A percentile compares a stretch with the other conserved stretches of the same genome.
These are phyloP conservation scores for Tinea trinotella DNA, from an alignment of 2,888 invertebrate species.

Conservation along the genomic window DNA sequence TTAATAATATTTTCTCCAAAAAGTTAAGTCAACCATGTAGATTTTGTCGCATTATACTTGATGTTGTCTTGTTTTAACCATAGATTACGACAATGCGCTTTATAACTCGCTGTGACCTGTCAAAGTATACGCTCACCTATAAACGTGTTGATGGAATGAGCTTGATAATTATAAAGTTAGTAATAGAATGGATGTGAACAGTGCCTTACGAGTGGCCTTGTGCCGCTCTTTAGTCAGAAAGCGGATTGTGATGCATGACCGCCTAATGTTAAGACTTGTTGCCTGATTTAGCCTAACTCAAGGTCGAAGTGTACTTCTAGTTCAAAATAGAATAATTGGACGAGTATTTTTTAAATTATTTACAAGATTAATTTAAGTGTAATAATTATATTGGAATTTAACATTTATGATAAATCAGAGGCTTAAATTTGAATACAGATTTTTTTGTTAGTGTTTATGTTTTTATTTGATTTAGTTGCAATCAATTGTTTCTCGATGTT, in stretches of 20 bases:
- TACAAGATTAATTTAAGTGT: neutral
- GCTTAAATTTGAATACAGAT: neutral
- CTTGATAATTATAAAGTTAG: neutral
- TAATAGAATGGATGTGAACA: neutral
- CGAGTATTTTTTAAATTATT: neutral
- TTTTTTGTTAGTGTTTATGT: neutral
- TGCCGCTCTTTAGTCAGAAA: neutral
- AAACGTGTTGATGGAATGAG: neutral
- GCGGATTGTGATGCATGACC: constrained; percentile 16
- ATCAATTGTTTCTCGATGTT: neutral
- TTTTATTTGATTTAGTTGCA: neutral
- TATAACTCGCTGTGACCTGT: too few species aligned
- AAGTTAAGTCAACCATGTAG: too few species aligned
- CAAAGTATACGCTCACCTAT: too few species aligned
- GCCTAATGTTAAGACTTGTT: constrained; percentile 17
- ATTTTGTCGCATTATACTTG: too few species aligned
- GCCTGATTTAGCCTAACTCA: constrained; percentile 2
- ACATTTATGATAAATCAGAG: neutral
- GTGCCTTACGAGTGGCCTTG: constrained; percentile 4
- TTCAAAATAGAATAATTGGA: constrained; percentile 12
- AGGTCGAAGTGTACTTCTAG: constrained; percentile 14
- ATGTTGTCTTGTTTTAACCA: too few species aligned
- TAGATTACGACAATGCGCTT: too few species aligned
- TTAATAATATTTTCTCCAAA: too few species aligned
- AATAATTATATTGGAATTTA: neutral